Evolutionary conservation across 1,140 invertebrate species (phyloP).

Genomic region (Meloidogyne chitwoodi): DNA sequence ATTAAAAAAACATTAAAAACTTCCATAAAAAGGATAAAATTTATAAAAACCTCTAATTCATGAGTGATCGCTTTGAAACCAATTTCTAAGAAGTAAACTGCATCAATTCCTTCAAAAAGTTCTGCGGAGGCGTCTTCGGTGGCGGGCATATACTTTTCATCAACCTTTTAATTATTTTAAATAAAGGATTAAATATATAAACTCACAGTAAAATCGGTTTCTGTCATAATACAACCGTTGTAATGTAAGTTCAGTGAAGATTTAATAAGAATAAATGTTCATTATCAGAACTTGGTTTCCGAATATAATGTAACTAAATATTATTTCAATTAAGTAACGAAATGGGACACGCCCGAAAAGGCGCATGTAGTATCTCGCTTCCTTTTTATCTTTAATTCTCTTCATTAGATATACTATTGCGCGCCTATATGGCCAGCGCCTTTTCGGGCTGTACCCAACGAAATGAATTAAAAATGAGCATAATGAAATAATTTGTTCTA

Average conservation of each 20-base stretch:
- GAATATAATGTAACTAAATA: too few relatives aligned
- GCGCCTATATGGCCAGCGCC: too few relatives aligned
- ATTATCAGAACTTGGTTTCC: too few relatives aligned
- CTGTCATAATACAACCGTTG: neutral
- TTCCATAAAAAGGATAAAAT: neutral
- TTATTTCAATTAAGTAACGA: too few relatives aligned
- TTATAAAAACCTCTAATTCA: constrained; percentile 29
- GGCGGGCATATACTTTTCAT: constrained; percentile 44
- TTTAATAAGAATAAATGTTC: neutral
- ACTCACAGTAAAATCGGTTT: neutral
- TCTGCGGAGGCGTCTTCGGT: constrained; percentile 39
- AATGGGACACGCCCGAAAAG: too few relatives aligned
- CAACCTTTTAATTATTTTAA: constrained; percentile 8
- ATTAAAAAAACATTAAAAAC: neutral
- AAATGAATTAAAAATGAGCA: too few relatives aligned
- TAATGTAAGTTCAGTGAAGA: neutral
- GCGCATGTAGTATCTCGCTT: too few relatives aligned
- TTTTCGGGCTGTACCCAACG: too few relatives aligned
- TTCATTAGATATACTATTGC: too few relatives aligned
- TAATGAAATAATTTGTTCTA: too few relatives aligned
- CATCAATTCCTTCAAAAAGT: constrained; percentile 45
- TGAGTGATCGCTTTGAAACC: constrained; percentile 39
- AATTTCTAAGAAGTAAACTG: constrained; percentile 32
- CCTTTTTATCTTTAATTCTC: too few relatives aligned
- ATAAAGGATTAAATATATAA: neutral